phyloP scores from a whole-genome alignment of 2,113 vertebrate genomes.

The Psettodes erumei region DNA sequence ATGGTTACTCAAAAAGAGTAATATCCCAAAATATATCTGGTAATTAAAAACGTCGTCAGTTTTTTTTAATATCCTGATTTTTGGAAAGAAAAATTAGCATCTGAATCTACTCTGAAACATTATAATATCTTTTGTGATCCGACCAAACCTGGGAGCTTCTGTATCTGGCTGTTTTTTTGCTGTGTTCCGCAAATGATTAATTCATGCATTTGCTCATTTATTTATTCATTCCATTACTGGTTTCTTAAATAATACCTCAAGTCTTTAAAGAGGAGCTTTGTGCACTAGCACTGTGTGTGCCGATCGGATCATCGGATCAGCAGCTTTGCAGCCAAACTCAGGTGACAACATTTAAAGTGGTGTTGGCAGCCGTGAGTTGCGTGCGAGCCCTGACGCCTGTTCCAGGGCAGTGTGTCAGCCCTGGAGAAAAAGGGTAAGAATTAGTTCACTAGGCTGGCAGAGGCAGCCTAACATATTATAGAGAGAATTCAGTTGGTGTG shows the following conservation, averaged over 20 bases:
- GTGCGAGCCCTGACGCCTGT: slow-evolving; percentile 23
- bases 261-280: slow-evolving; percentile 13
- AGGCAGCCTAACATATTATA: slow-evolving; percentile 24
- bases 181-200: not conserved
- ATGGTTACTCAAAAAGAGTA: not conserved
- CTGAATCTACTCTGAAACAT: not conserved
- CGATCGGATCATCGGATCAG: slow-evolving; percentile 51
- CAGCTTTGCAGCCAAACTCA: slow-evolving; percentile 51
- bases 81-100: not conserved
- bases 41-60: not conserved
- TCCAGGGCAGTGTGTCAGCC: slow-evolving; percentile 64
- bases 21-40: not conserved
- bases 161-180: not conserved
- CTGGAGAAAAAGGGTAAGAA: slow-evolving; percentile 29
- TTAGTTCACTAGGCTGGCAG: slow-evolving; percentile 51
- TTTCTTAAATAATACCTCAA: not conserved
- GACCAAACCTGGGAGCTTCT: not conserved
- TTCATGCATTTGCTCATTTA: slow-evolving; percentile 10
- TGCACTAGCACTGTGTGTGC: slow-evolving; percentile 5
- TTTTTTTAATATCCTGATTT: not conserved
- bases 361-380: slow-evolving; percentile 56
- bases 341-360: slow-evolving; percentile 54
- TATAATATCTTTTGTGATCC: not conserved
- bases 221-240: not conserved
- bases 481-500: slow-evolving; percentile 9